Evolutionary conservation across 2,888 invertebrate genomes (phyloP), one percentile per base, ranked within the genome.

Genomic region (Beris morrisii): DNA sequence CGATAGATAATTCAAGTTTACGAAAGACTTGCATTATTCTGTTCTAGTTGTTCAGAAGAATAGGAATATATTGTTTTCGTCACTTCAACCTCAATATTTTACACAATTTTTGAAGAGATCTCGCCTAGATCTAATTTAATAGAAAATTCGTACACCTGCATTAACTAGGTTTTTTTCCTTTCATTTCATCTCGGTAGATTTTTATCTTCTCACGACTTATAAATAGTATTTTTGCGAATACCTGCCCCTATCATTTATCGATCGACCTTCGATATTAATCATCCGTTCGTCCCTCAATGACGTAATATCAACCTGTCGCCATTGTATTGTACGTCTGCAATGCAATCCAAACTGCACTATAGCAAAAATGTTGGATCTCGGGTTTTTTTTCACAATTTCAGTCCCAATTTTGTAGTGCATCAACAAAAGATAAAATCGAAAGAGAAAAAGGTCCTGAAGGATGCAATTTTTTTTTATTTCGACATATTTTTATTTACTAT

Each of bases 231-330:
- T 38, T 38, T 38, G 38, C 38, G 3, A 38, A 38, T 38, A 38
- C 38, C 12, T 32, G 22, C 45, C 7, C 12, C 48, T 48, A 4
- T 59, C 30, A 31, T 7, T 59, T 45, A n/a, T 31, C 12, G 11
- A 28, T 57, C 57, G 46, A 12, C 46, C 58, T 48, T 46, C 32
- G 48, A 48, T 59, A 48, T 59, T 46, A 46, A 48, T 48, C 48
- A 59, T 48, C 31, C n/a, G n/a, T 5, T 46, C 30, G 15, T 31
- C 31, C 46, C 31, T 48, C 48, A 59, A 59, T 59, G 48, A 59
- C 48, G 46, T 31, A 28, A 59, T 48, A 46, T 59, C 58, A 59
- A 59, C 58, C 58, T 59, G 58, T 59, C 58, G 58, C 32, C 30
- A 9, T 53, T 53, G 53, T 53, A n/a, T 28, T 30, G 9, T 43